Conservation (phyloP, 2,797 vertebrate genomes). For the Corythornis leucogaster region DNA sequence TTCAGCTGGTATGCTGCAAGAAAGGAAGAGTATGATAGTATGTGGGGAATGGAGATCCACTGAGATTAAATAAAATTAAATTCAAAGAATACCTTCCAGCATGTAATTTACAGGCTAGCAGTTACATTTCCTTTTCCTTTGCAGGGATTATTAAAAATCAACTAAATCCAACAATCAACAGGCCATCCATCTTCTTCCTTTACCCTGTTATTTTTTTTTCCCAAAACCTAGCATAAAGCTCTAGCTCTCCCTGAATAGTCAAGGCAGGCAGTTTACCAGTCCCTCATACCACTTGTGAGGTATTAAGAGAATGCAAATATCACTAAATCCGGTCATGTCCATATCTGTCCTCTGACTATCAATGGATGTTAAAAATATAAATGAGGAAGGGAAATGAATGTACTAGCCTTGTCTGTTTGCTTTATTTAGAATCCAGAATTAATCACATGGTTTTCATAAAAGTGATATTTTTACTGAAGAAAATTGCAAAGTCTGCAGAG, state of each 20-base stretch:
- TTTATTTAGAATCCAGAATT: neutral
- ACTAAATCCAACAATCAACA: neutral
- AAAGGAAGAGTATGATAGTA: neutral
- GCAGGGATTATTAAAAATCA: neutral
- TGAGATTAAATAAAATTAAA: neutral
- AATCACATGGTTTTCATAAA: neutral
- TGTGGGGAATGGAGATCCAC: neutral
- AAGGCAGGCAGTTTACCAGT: neutral
- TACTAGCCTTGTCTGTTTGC: neutral
- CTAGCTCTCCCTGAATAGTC: neutral
- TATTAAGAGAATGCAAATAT: neutral
- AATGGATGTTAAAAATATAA: neutral
- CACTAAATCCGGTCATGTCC: neutral
- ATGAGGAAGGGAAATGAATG: neutral
- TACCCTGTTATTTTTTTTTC: neutral
- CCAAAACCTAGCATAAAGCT: neutral
- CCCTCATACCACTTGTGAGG: neutral
- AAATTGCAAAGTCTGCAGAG: constrained; percentile 12
- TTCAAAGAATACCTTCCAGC: neutral
- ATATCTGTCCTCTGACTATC: neutral
- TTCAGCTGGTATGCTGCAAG: neutral
- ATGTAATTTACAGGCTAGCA: neutral
- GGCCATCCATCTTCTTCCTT: neutral
- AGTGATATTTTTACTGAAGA: neutral
- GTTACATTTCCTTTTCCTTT: neutral